Conservation (phyloP, 2,888 invertebrate genomes). For the Andrena haemorrhoa region DNA sequence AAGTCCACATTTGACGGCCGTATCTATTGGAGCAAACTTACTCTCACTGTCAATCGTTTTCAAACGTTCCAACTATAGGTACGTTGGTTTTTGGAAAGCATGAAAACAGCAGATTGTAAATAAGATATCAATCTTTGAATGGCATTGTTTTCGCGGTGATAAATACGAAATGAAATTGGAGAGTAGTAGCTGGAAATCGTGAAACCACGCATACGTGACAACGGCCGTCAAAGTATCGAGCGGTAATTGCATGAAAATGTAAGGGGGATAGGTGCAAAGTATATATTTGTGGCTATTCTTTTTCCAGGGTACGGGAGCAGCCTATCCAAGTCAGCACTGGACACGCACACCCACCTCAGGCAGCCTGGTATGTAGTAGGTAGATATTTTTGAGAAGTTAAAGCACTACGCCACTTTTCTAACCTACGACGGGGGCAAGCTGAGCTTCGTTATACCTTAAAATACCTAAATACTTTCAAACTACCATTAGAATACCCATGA, state of each 20-base stretch:
- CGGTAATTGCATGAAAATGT: background rate
- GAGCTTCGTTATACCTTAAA: too few species aligned
- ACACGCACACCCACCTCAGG: slow-evolving; percentile 95
- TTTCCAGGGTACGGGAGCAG: slow-evolving; percentile 94
- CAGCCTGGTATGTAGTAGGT: slow-evolving; percentile 91
- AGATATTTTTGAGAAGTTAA: slow-evolving; percentile 80
- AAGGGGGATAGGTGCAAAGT: background rate
- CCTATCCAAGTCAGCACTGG: slow-evolving; percentile 94
- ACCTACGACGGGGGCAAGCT: background rate
- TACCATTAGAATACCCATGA: too few species aligned
- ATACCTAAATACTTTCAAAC: too few species aligned
- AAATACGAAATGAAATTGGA: background rate
- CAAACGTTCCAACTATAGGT: too few species aligned
- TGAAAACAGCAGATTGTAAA: too few species aligned
- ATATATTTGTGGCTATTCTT: slow-evolving; percentile 59
- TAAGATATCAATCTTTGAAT: background rate
- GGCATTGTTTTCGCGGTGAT: background rate
- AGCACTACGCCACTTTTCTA: slow-evolving; percentile 60
- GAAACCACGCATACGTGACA: background rate
- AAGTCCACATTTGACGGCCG: too few species aligned
- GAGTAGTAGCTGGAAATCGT: background rate
- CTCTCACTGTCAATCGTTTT: too few species aligned
- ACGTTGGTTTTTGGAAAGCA: too few species aligned
- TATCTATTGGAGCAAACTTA: too few species aligned
- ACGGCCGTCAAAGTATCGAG: background rate